Conservation (phyloP, 2,888 invertebrate species). For the Agrochola lota region DNA sequence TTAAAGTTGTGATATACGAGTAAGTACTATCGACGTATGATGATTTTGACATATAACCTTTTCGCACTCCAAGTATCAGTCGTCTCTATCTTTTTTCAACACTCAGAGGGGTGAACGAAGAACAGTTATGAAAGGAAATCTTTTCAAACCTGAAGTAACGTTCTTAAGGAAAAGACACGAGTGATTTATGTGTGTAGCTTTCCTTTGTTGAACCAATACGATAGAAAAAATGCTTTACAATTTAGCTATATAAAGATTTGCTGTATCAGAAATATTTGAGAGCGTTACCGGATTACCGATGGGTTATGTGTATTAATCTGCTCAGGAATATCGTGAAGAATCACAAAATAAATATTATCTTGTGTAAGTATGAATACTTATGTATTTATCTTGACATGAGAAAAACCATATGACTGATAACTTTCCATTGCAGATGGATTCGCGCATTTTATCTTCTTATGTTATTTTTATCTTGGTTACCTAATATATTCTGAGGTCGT, state of each 20-base stretch:
- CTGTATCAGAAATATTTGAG: slow-evolving; percentile 58
- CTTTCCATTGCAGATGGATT: slow-evolving; percentile 24
- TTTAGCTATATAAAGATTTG: slow-evolving; percentile 65
- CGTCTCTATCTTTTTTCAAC: slow-evolving; percentile 12
- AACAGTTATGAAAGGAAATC: slow-evolving; percentile 81
- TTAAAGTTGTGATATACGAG: neutral
- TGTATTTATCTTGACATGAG: slow-evolving; percentile 46
- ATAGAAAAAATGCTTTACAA: slow-evolving; percentile 77
- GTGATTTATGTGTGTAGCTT: slow-evolving; percentile 83
- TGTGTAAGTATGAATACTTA: neutral
- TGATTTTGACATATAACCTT: neutral
- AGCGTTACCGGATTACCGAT: slow-evolving; percentile 51
- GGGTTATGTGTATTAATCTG: slow-evolving; percentile 30
- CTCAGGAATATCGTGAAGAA: slow-evolving; percentile 11
- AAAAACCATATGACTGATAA: slow-evolving; percentile 33
- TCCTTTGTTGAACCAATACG: slow-evolving; percentile 78
- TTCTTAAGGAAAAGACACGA: slow-evolving; percentile 80
- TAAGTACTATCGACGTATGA: neutral
- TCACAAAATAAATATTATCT: slow-evolving; percentile 37
- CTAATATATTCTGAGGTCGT: slow-evolving; percentile 10
- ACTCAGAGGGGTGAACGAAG: slow-evolving; percentile 69
- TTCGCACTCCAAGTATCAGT: neutral
- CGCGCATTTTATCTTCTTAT: slow-evolving; percentile 16
- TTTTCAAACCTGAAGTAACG: slow-evolving; percentile 79
- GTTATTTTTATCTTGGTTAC: slow-evolving; percentile 24